A percentile compares a stretch with the other conserved stretches of the same genome.
These are phyloP conservation scores for Urocolius indicus DNA, from an alignment of 2,113 vertebrate genomes.

Conservation along the genomic window DNA sequence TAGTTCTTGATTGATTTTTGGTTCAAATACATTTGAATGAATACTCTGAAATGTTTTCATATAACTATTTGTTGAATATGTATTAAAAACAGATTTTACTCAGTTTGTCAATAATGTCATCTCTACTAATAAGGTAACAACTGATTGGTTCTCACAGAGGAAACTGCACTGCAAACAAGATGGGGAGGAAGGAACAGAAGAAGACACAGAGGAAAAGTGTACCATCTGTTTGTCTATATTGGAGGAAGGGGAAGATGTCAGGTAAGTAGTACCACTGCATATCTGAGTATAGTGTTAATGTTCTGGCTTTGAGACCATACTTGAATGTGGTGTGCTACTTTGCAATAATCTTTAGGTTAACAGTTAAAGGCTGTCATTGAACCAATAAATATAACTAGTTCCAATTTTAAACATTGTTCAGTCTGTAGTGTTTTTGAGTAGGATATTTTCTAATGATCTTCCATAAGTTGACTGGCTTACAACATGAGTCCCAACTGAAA, in stretches of 20 bases:
- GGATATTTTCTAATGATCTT: not conserved
- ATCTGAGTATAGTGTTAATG: not conserved
- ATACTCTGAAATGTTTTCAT: constrained; percentile 1
- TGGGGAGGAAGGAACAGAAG: constrained; percentile 94
- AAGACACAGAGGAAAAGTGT: constrained; percentile 99
- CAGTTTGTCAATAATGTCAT: constrained; percentile 87
- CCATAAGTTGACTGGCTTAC: not conserved
- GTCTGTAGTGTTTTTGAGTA: not conserved
- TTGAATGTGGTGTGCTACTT: not conserved
- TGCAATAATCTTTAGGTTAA: not conserved
- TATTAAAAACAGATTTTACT: constrained; percentile 73
- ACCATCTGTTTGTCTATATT: constrained; percentile 99
- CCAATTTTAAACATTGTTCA: not conserved
- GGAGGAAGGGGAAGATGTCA: constrained; percentile 99
- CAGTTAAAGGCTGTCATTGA: not conserved
- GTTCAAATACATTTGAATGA: not conserved
- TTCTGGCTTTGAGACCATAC: not conserved
- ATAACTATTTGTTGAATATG: constrained; percentile 51
- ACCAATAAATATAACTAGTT: not conserved
- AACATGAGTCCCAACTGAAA: not conserved
- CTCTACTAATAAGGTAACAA: constrained; percentile 90
- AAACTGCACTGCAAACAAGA: constrained; percentile 98
- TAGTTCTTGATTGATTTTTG: not conserved
- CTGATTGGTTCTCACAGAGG: constrained; percentile 93
- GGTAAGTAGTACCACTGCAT: constrained; percentile 78